phyloP scores from a whole-genome alignment of 2,113 vertebrate species.

The Neoarius graeffei region DNA sequence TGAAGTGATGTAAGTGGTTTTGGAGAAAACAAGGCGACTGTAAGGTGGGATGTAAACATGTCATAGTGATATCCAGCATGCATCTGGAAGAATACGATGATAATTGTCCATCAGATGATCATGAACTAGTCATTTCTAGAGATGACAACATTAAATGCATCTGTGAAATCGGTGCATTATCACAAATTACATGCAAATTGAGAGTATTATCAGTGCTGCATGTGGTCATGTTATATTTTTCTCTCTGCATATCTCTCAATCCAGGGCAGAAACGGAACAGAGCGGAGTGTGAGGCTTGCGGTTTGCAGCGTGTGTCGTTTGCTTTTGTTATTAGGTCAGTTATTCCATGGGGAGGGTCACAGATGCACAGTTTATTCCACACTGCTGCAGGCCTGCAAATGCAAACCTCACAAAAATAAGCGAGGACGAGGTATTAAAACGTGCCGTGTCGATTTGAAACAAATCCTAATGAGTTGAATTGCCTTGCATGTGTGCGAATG shows the following conservation, averaged over 20 bases:
- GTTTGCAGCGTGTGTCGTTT: slow-evolving; percentile 49
- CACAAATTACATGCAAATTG: not conserved
- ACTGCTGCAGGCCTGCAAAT: slow-evolving; percentile 16
- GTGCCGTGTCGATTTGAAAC: slow-evolving; percentile 31
- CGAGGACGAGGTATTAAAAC: not conserved
- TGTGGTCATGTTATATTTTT: not conserved
- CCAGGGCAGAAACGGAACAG: slow-evolving; percentile 43
- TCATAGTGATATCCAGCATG: not conserved
- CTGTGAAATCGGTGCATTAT: not conserved
- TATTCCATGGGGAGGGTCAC: slow-evolving; percentile 60
- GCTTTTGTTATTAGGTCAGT: slow-evolving; percentile 67
- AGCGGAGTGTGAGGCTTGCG: slow-evolving; percentile 17
- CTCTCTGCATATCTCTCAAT: not conserved
- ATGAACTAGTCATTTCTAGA: not conserved
- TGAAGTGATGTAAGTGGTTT: not conserved
- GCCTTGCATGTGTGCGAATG: slow-evolving; percentile 28
- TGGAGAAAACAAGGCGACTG: not conserved
- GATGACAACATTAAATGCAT: not conserved
- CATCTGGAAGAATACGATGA: not conserved
- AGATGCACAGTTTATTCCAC: slow-evolving; percentile 58
- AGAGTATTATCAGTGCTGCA: not conserved
- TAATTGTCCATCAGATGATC: not conserved
- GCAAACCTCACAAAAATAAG: slow-evolving; percentile 9
- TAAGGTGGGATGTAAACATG: not conserved
- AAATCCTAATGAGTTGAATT: slow-evolving; percentile 47